Percentiles rank a stretch among this genome's conserved stretches.
Conservation (phyloP, 2,113 vertebrate genomes). For the Mormyrus lacerda region DNA sequence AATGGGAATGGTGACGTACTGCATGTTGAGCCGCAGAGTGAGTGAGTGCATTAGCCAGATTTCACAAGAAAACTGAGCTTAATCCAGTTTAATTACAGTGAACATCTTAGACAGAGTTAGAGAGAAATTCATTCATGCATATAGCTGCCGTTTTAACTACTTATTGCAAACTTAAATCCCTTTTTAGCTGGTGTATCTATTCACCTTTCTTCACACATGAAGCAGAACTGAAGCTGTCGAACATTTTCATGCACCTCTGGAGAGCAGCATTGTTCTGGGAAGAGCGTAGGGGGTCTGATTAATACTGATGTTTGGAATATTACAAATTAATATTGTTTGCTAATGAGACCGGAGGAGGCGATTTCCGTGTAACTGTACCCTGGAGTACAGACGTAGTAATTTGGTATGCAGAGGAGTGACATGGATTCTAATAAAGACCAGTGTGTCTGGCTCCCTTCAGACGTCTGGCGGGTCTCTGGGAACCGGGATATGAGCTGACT, state of each 20-base stretch:
- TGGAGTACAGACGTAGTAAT: not conserved
- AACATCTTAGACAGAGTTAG: not conserved
- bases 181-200: not conserved
- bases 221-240: not conserved
- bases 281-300: not conserved
- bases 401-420: not conserved
- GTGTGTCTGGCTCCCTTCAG: not conserved
- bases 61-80: not conserved
- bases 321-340: conserved; percentile 36
- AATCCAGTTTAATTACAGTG: not conserved
- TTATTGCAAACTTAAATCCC: not conserved
- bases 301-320: conserved; percentile 14
- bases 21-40: not conserved
- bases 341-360: conserved; percentile 34
- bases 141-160: not conserved
- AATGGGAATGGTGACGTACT: not conserved
- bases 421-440: not conserved
- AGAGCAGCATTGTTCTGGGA: not conserved
- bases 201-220: not conserved
- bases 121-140: not conserved
- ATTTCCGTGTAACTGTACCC: not conserved
- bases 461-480: not conserved
- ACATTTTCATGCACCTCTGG: not conserved
- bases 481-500: not conserved
- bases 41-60: not conserved